Base-by-base conservation (phyloP, 2,888 invertebrate genomes). In the Agrilus cyanescens region DNA sequence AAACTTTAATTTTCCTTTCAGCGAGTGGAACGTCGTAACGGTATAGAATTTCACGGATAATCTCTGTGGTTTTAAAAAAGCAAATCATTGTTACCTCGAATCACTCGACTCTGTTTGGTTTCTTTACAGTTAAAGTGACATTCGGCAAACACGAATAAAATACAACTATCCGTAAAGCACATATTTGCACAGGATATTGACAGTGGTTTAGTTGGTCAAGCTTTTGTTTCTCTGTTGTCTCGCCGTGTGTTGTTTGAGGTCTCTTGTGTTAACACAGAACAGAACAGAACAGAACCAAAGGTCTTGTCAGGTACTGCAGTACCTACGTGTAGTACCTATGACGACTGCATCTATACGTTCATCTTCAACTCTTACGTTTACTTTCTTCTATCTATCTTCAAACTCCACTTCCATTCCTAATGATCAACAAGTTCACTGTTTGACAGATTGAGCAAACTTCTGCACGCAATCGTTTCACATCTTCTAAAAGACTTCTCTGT, bases 131-230 rank as follows among this genome's bases (percentile, higher is more conserved):
- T 58, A 55, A 60, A 60, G 63, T 65, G 65, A 64, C 65, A 60
- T 62, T 61, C 48, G 54, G 58, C 58, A 61, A 63, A 65, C 57
- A 63, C 39, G 56, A 60, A 58, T 62, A 63, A 65, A 63, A 63
- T 62, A 62, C 59, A 59, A 61, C 60, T 61, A 64, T 65, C 63
- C 59, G 58, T 59, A 65, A 59, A 58, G 56, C 54, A 63, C 56
- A 64, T 63, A 65, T 64, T 62, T 62, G 51, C 47, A 38, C 44
- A 57, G 57, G 60, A 57, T 64, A 62, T 64, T 63, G 62, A 63
- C 63, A 59, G 59, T 56, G 53, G 57, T 53, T 56, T 56, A 57
- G 56, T 57, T 57, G 57, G 50, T 53, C 51, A 50, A 50, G 53
- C 54, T 56, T 57, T 57, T 58, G 57, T 58, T 57, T 56, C 53